Evolutionary conservation across 2,113 vertebrate species (phyloP), one percentile per base, ranked within the genome.

Genomic region (Semnornis frantzii): DNA sequence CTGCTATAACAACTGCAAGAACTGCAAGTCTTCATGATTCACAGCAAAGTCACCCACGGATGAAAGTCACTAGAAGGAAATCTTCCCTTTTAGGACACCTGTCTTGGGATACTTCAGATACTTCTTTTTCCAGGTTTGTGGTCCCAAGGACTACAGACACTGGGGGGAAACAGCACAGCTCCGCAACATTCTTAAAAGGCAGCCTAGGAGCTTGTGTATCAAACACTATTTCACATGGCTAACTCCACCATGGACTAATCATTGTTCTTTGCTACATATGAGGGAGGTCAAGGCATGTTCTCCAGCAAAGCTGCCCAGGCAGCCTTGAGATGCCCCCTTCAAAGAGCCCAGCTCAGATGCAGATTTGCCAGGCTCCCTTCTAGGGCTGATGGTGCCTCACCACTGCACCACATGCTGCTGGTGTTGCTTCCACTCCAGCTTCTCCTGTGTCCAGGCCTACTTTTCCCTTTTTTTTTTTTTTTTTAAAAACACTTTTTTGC

Each of bases 241-340:
- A 33, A 12, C 11, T 62, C 21, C 13, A 18, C 23, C 8, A 3
- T 3, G 24, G 33, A 58, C 23, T 73, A 65, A 39, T 25, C 34
- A 18, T 24, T 6, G 8, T 27, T 31, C 42, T 94, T 31, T 66
- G 77, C 25, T 14, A 55, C 20, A 63, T n/a, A 50, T 12, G 5
- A 28, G 24, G 28, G 50, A 74, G 21, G 15, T 30, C 0, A 0
- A 55, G 55, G 62, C 23, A 8, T 0, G 3, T 63, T 5, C 30
- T 23, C 10, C 52, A 50, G 15, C n/a, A 78, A 24, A 18, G 27
- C 58, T 59, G n/a, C n/a, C 69, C 39, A 68, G 2, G 14, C 16
- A 80, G 66, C 63, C 37, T 25, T 27, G 5, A 12, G 25, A 11
- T 23, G 76, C 52, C 12, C 37, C 48, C 57, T 70, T 21, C 76